These are phyloP conservation scores for Oopsacas minuta DNA, from an alignment of 37 sponge, comb jelly and placozoan species.

Conservation along the genomic window DNA sequence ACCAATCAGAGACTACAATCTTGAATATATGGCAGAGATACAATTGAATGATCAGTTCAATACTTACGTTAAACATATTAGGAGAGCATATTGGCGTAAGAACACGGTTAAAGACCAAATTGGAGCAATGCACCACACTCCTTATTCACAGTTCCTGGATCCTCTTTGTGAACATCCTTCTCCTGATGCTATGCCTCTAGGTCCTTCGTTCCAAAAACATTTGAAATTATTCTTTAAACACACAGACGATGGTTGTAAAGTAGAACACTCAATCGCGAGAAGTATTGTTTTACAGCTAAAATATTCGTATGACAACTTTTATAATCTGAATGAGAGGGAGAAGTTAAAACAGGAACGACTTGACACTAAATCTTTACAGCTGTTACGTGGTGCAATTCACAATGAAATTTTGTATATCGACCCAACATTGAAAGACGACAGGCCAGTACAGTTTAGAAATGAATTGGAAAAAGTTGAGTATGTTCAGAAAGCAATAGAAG, in stretches of 20 bases:
- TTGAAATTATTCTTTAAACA: not conserved
- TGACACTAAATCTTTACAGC: not conserved
- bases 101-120: constrained; percentile 13
- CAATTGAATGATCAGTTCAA: not conserved
- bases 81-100: not conserved
- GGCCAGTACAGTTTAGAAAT: constrained; percentile 23
- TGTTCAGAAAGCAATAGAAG: not conserved
- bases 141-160: not conserved
- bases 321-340: not conserved
- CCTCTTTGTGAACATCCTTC: constrained; percentile 3
- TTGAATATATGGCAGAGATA: not conserved
- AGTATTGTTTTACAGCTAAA: not conserved
- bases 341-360: not conserved
- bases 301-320: not conserved
- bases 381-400: constrained; percentile 48
- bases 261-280: not conserved
- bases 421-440: constrained; percentile 31
- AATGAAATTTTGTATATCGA: constrained; percentile 52
- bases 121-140: not conserved
- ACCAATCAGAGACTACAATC: not conserved
- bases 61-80: not conserved
- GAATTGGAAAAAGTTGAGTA: not conserved
- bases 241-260: not conserved
- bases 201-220: constrained; percentile 11
- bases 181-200: not conserved